A percentile compares a stretch with the other conserved stretches of the same genome.
Conservation (phyloP, 1,140 invertebrate species). For the Rhagoletis pomonella region DNA sequence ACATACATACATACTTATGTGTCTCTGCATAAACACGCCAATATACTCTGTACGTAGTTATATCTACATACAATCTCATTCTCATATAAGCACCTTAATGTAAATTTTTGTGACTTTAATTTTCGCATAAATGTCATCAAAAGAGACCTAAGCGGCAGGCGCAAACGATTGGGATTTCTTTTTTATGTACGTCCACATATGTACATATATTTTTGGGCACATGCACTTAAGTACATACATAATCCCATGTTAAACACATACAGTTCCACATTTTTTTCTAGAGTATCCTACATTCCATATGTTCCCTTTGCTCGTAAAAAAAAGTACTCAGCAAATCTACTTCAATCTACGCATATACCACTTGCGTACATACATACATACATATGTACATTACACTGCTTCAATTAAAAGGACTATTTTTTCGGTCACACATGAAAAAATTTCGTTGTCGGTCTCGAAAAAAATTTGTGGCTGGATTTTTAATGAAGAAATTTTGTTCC, state of each 20-base stretch:
- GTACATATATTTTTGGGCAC: neutral
- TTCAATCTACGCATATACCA: neutral
- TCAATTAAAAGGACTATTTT: too few species aligned
- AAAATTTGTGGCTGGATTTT: too few species aligned
- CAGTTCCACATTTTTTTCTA: neutral
- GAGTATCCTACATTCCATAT: neutral
- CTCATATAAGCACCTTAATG: neutral
- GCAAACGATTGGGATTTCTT: neutral
- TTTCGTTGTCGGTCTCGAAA: too few species aligned
- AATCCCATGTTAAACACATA: neutral
- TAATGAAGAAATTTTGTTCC: too few species aligned
- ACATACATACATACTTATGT: neutral
- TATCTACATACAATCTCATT: too few species aligned
- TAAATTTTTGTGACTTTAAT: neutral
- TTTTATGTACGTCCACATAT: neutral
- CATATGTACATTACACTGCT: too few species aligned
- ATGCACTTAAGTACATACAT: neutral
- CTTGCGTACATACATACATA: neutral
- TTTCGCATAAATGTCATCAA: slow-evolving; percentile 14
- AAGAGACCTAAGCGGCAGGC: neutral
- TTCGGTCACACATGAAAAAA: too few species aligned
- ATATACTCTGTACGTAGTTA: too few species aligned
- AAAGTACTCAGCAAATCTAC: neutral
- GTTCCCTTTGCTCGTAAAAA: too few species aligned
- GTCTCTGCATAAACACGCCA: neutral